Evolutionary conservation across 2,888 invertebrate genomes (phyloP).

Genomic region (Nasonia oneida): DNA sequence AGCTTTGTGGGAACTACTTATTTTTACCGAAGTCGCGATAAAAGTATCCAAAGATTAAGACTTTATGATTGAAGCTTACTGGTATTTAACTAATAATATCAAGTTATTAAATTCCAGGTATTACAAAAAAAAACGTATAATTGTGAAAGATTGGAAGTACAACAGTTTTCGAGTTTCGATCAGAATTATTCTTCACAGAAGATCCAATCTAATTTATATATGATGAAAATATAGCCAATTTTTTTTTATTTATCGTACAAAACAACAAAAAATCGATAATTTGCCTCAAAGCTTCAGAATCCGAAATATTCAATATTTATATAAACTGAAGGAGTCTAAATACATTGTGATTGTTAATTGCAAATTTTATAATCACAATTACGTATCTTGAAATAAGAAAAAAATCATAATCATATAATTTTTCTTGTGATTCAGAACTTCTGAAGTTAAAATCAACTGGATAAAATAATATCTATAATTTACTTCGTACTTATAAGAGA

Average conservation of each 20-base stretch:
- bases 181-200: constrained; percentile 10
- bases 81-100: background rate
- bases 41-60: background rate
- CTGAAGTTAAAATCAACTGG: background rate
- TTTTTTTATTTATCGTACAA: constrained; percentile 9
- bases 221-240: constrained; percentile 29
- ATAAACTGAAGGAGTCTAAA: background rate
- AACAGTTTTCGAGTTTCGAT: constrained; percentile 27
- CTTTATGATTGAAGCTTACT: background rate
- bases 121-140: background rate
- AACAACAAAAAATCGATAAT: constrained; percentile 37
- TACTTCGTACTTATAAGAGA: constrained; percentile 13
- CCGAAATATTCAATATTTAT: background rate
- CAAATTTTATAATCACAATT: background rate
- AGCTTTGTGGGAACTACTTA: background rate
- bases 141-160: constrained; percentile 50
- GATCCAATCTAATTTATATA: constrained; percentile 1
- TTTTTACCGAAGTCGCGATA: background rate
- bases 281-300: constrained; percentile 11
- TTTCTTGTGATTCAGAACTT: constrained; percentile 12
- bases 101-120: background rate
- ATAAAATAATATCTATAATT: constrained; percentile 21
- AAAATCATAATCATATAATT: background rate
- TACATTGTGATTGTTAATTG: background rate
- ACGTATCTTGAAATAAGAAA: background rate